These are phyloP conservation scores for Ladona fulva DNA, from an alignment of 1,140 invertebrate genomes.

Conservation along the genomic window DNA sequence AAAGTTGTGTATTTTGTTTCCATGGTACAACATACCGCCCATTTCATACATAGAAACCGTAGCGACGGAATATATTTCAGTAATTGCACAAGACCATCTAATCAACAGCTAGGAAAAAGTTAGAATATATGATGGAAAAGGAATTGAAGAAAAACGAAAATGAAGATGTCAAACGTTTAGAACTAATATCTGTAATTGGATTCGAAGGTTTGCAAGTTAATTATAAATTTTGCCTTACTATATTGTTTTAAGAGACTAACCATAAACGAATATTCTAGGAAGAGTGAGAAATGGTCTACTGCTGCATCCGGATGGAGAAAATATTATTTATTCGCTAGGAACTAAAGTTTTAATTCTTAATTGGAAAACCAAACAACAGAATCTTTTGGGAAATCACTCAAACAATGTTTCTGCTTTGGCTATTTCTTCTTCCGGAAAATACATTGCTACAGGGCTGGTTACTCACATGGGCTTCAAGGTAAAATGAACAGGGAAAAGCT, in stretches of 20 bases:
- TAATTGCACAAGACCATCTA: too few relatives aligned
- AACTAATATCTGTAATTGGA: slow-evolving; percentile 56
- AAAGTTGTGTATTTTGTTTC: too few relatives aligned
- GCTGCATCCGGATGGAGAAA: slow-evolving; percentile 64
- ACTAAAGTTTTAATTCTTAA: slow-evolving; percentile 74
- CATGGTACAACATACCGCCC: too few relatives aligned
- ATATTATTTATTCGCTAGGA: slow-evolving; percentile 75
- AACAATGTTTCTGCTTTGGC: slow-evolving; percentile 74
- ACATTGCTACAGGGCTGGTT: slow-evolving; percentile 77
- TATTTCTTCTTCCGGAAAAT: slow-evolving; percentile 66
- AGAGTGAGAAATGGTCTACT: slow-evolving; percentile 44
- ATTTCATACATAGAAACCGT: background rate
- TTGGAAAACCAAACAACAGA: slow-evolving; percentile 57
- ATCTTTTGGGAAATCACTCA: slow-evolving; percentile 71
- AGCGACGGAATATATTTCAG: background rate
- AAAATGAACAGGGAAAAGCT: background rate
- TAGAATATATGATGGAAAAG: background rate
- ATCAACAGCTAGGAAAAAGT: too few relatives aligned
- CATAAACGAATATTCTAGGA: too few relatives aligned
- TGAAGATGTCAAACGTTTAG: slow-evolving; percentile 45
- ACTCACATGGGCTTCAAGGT: slow-evolving; percentile 86
- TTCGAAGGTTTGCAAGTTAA: slow-evolving; percentile 51
- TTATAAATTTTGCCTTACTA: background rate
- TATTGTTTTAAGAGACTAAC: background rate
- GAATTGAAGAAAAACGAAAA: slow-evolving; percentile 23